Conservation (phyloP, 1,140 invertebrate species). For the Andrena cerasifolii region DNA sequence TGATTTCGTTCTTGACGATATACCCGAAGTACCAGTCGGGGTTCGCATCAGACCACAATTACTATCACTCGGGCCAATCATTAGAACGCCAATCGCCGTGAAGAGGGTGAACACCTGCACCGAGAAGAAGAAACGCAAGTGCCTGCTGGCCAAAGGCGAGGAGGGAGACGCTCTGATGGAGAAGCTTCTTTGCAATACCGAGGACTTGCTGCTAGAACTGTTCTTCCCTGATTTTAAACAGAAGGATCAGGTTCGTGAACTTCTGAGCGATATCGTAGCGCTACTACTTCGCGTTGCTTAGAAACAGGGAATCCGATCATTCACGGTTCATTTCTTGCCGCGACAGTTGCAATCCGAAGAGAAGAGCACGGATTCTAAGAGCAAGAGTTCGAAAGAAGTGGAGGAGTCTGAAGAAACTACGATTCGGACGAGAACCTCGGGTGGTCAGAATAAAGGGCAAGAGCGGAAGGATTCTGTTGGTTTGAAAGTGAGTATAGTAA, state of each 20-base stretch:
- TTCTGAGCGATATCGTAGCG: neutral
- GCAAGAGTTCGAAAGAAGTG: neutral
- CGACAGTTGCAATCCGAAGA: neutral
- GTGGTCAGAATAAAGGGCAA: neutral
- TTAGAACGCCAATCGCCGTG: constrained; percentile 71
- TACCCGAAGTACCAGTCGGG: constrained; percentile 57
- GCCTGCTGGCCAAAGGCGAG: constrained; percentile 45
- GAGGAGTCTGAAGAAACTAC: neutral
- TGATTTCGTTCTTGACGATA: constrained; percentile 17
- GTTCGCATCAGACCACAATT: constrained; percentile 61
- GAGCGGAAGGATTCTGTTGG: neutral
- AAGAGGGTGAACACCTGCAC: constrained; percentile 54
- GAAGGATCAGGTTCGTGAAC: constrained; percentile 47
- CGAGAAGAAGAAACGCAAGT: constrained; percentile 54
- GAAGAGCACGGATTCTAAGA: neutral
- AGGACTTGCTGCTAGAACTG: constrained; percentile 74
- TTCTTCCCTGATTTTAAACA: constrained; percentile 66
- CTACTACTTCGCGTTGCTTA: too few species aligned
- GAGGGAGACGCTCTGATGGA: constrained; percentile 52
- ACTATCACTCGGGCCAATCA: constrained; percentile 75
- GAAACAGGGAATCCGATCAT: neutral
- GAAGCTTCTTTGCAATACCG: constrained; percentile 68
- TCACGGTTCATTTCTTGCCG: neutral
- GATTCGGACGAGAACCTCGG: neutral
- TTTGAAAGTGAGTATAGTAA: constrained; percentile 8